These are phyloP conservation scores for Mus spicilegus DNA, from an alignment of 2,113 vertebrate genomes.

Conservation along the genomic window DNA sequence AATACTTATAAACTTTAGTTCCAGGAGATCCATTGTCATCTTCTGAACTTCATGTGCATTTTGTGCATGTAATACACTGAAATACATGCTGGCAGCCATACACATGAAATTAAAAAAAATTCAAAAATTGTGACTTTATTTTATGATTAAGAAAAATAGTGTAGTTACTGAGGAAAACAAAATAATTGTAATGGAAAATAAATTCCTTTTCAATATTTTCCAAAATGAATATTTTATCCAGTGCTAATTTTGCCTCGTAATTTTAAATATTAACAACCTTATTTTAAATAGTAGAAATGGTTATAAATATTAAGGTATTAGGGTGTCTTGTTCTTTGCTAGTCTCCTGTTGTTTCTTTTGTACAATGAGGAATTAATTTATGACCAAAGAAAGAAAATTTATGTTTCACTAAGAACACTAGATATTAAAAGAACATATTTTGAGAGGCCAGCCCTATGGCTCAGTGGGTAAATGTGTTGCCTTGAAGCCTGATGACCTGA, in stretches of 20 bases:
- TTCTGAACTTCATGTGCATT: neutral
- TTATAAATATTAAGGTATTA: constrained; percentile 27
- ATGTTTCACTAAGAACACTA: neutral
- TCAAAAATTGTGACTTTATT: neutral
- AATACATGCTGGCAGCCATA: neutral
- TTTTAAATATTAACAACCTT: constrained; percentile 15
- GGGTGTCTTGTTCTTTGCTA: neutral
- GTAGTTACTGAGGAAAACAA: constrained; percentile 22
- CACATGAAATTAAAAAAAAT: neutral
- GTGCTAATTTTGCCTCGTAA: constrained; percentile 22
- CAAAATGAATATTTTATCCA: constrained; percentile 22
- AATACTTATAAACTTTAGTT: neutral
- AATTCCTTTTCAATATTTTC: constrained; percentile 23
- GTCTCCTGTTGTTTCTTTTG: neutral
- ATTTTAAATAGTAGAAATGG: neutral
- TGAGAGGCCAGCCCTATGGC: neutral
- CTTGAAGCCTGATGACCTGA: neutral
- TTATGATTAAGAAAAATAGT: constrained; percentile 5
- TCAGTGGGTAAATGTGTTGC: neutral
- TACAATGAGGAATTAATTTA: neutral
- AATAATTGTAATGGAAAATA: neutral
- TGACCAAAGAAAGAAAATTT: constrained; percentile 22
- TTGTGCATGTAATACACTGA: neutral
- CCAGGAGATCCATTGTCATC: neutral
- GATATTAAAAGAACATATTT: neutral